Base-by-base conservation (phyloP, 2,113 vertebrate genomes). In the Eonycteris spelaea region DNA sequence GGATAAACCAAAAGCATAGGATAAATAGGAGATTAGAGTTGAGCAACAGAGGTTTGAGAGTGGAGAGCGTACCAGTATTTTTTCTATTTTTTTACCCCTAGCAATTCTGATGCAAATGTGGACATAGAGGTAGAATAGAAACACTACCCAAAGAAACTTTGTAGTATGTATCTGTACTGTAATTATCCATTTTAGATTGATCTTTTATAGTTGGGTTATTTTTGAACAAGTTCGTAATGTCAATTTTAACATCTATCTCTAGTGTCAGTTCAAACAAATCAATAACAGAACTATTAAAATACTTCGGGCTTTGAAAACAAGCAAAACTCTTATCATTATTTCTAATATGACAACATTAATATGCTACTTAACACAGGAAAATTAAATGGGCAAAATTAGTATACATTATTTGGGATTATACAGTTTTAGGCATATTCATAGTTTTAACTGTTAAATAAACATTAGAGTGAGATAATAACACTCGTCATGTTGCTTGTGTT, bases 221-320 rank as follows among this genome's bases (percentile, higher is more conserved):
- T 96, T 92, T 95, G 2, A 93, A 67, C 53, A 90, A 55, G 86
- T 96, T 86, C 57, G 35, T 84, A 65, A 48, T 78, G 13, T 68
- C 93, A 95, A 21, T 33, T 88, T 87, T 59, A 57, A 53, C 43
- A 73, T 92, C 33, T 38, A 45, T 94, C 48, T 80, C 35, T 82
- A 53, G 40, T 55, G 22, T 79, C 75, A 84, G 35, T 93, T 90
- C n/a, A 79, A 83, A 68, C 35, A 94, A 86, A 51, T 80, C 21
- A 84, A 74, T 63, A 94, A 74, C 57, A 96, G 33, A 90, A 80
- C 35, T 83, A 59, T 35, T 14, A 65, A 95, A 83, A 79, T 75
- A 86, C 57, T 82, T 86, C 38, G 90, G 85, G 33, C 40, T 90
- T 92, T 96, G 74, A 90, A 92, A 92, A 19, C 70, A 94, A 90